These are phyloP conservation scores for Campoletis raptor DNA, from an alignment of 2,888 invertebrate genomes.

Conservation along the genomic window DNA sequence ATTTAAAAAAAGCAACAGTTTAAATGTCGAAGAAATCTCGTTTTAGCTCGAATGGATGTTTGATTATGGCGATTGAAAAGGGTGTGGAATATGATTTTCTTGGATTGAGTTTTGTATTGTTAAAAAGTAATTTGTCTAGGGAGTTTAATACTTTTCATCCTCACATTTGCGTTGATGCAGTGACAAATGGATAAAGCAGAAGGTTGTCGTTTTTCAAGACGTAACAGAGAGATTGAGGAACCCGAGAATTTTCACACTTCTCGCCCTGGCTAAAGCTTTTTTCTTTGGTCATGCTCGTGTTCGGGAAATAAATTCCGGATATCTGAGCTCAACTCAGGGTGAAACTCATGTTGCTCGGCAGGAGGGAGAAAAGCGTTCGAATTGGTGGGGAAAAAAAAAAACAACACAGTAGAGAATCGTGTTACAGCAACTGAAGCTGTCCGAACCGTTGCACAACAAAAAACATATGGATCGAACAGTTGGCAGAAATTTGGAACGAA, in stretches of 20 bases:
- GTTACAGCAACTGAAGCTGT: conserved; percentile 1
- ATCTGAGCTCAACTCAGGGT: conserved; percentile 4
- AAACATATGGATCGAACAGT: conserved; percentile 17
- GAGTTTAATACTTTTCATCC: neutral
- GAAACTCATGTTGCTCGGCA: neutral
- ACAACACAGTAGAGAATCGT: conserved; percentile 11
- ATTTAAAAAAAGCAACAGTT: no score
- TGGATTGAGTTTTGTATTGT: neutral
- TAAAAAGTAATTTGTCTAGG: neutral
- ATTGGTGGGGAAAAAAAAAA: neutral
- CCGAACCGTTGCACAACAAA: neutral
- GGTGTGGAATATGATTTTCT: neutral
- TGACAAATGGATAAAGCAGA: conserved; percentile 36
- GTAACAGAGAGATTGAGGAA: neutral
- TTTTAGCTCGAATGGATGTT: no score
- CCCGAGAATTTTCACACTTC: conserved; percentile 34
- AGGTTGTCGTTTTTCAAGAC: neutral
- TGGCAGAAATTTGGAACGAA: conserved; percentile 5
- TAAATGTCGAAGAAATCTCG: neutral
- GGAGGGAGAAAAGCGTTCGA: conserved; percentile 12
- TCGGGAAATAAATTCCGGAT: conserved; percentile 46
- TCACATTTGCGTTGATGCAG: neutral
- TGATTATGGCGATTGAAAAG: no score
- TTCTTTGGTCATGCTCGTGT: neutral
- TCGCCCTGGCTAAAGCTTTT: conserved; percentile 17